These are phyloP conservation scores for Cantharis rufa DNA, from an alignment of 2,888 invertebrate genomes.

Conservation along the genomic window DNA sequence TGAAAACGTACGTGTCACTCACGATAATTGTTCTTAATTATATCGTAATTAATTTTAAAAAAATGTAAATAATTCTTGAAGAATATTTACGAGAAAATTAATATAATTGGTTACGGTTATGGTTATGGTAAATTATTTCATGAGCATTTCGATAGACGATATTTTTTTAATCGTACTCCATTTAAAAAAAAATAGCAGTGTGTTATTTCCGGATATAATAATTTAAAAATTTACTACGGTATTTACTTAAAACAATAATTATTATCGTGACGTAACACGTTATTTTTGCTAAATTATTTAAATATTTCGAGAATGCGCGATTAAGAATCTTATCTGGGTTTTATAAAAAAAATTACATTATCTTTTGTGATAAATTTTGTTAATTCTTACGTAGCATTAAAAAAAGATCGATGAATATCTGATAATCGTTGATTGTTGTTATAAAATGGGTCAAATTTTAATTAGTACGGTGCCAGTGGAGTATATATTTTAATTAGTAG, in stretches of 20 bases:
- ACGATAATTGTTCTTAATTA: background rate
- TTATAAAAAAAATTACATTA: background rate
- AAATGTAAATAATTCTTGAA: background rate
- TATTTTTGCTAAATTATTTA: background rate
- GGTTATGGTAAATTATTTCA: slow-evolving; percentile 2
- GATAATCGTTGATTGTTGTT: background rate
- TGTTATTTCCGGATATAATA: background rate
- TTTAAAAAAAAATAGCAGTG: background rate
- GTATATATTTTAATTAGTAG: background rate
- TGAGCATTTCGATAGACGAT: background rate
- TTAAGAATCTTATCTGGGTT: background rate
- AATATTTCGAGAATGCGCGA: background rate
- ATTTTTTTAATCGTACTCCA: background rate
- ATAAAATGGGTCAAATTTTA: slow-evolving; percentile 13
- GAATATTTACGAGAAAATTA: background rate
- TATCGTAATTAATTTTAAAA: background rate
- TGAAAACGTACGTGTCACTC: background rate
- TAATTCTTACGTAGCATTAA: background rate
- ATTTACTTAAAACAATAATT: background rate
- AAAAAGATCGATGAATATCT: background rate
- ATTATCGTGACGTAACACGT: background rate
- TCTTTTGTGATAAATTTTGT: background rate
- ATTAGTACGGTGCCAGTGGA: slow-evolving; percentile 9
- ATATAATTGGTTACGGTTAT: slow-evolving; percentile 1
- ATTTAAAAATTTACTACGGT: background rate